Percentiles rank a stretch among this genome's conserved stretches.
These are phyloP conservation scores for Acanthis flammea DNA, from an alignment of 2,797 vertebrate genomes.

Conservation along the genomic window DNA sequence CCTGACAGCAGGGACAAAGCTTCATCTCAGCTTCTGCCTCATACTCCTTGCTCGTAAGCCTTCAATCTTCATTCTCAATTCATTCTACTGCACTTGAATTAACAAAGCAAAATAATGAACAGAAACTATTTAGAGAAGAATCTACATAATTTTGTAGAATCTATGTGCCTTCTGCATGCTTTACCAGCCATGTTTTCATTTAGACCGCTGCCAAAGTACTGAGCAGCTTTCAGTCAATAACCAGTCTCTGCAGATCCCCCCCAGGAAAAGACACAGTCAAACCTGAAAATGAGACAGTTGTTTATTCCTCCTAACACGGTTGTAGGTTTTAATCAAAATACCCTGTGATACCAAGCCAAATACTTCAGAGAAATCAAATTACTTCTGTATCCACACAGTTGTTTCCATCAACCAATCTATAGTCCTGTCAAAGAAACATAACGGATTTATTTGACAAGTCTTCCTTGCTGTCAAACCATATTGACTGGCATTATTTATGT, in stretches of 20 bases:
- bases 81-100: not conserved
- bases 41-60: rapidly evolving
- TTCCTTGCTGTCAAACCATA: not conserved
- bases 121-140: not conserved
- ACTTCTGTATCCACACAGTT: not conserved
- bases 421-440: not conserved
- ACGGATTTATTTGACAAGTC: not conserved
- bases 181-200: not conserved
- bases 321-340: slow-evolving; percentile 41
- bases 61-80: not conserved
- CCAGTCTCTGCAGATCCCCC: not conserved
- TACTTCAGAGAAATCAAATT: not conserved
- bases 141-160: not conserved
- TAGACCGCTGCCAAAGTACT: not conserved
- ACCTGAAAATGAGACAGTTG: not conserved
- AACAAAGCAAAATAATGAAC: not conserved
- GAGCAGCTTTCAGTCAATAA: not conserved
- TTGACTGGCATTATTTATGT: not conserved
- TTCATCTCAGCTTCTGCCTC: not conserved
- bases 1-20: rapidly evolving
- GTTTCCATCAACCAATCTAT: not conserved
- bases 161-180: not conserved
- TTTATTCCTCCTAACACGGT: slow-evolving; percentile 6
- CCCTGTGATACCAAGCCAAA: not conserved
- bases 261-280: not conserved